Evolutionary conservation across 2,888 invertebrate species (phyloP).

Genomic region (Blastobasis lacticolella): DNA sequence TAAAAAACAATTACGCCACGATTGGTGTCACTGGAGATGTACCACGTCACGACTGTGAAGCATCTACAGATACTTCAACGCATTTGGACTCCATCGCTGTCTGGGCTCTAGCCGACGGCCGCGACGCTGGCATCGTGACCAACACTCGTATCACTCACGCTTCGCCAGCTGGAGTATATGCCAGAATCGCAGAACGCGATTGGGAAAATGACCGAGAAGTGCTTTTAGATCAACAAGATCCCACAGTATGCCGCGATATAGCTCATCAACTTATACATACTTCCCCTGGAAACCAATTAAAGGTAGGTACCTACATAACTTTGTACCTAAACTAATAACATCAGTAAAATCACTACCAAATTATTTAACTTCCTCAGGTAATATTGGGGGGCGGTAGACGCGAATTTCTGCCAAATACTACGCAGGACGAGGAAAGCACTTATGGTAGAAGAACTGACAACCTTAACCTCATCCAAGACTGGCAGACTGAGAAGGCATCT

Average conservation of each 20-base stretch:
- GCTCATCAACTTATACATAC: constrained; percentile 78
- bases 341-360: too few species aligned
- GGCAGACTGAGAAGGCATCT: constrained; percentile 67
- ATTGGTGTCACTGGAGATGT: constrained; percentile 80
- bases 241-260: constrained; percentile 75
- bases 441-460: constrained; percentile 70
- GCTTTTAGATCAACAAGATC: constrained; percentile 29
- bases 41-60: constrained; percentile 71
- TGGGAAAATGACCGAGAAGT: constrained; percentile 83
- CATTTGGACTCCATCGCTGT: constrained; percentile 77
- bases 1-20: constrained; percentile 77
- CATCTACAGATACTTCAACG: constrained; percentile 56
- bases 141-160: constrained; percentile 86
- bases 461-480: constrained; percentile 78
- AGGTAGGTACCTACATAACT: constrained; percentile 50
- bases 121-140: constrained; percentile 77
- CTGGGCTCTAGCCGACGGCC: constrained; percentile 74
- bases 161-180: constrained; percentile 81
- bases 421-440: constrained; percentile 64
- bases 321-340: too few species aligned
- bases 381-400: constrained; percentile 80
- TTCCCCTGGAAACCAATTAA: constrained; percentile 77
- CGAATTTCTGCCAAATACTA: constrained; percentile 70
- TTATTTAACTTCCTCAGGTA: constrained; percentile 40
- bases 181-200: constrained; percentile 78